These are phyloP conservation scores for Hirundichthys speculiger DNA, from an alignment of 2,113 vertebrate species.

Conservation along the genomic window DNA sequence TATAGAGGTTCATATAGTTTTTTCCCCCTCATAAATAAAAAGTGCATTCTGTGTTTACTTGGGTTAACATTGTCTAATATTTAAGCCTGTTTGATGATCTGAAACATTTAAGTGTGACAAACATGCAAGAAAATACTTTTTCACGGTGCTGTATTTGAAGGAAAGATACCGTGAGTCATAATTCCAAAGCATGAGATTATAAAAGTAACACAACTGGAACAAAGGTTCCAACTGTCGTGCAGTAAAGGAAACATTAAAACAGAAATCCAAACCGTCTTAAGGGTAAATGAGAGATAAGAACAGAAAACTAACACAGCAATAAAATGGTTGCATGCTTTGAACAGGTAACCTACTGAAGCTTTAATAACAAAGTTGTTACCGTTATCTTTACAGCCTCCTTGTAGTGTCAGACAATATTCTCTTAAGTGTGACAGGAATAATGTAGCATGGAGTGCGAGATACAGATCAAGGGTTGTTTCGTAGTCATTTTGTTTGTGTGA, in stretches of 20 bases:
- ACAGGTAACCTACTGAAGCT: not conserved
- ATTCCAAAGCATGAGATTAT: constrained; percentile 2
- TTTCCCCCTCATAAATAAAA: no score
- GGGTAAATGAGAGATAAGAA: not conserved
- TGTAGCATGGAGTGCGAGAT: constrained; percentile 1
- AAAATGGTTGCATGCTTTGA: not conserved
- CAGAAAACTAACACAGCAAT: not conserved
- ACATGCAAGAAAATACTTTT: no score
- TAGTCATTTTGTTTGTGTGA: not conserved
- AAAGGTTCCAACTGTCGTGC: not conserved
- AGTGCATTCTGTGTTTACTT: no score
- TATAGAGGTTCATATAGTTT: no score
- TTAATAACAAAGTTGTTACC: not conserved
- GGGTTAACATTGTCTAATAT: no score
- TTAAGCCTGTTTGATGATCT: no score
- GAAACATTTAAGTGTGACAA: no score
- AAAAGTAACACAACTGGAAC: not conserved
- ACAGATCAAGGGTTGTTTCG: not conserved
- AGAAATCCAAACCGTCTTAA: not conserved
- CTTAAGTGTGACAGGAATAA: constrained; percentile 11
- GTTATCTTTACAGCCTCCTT: not conserved
- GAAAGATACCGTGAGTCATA: not conserved
- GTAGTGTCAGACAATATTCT: not conserved
- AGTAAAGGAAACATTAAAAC: not conserved
- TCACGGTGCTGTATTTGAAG: no score